Evolutionary conservation across 2,113 vertebrate species (phyloP).

Genomic region (Toxostoma redivivum): DNA sequence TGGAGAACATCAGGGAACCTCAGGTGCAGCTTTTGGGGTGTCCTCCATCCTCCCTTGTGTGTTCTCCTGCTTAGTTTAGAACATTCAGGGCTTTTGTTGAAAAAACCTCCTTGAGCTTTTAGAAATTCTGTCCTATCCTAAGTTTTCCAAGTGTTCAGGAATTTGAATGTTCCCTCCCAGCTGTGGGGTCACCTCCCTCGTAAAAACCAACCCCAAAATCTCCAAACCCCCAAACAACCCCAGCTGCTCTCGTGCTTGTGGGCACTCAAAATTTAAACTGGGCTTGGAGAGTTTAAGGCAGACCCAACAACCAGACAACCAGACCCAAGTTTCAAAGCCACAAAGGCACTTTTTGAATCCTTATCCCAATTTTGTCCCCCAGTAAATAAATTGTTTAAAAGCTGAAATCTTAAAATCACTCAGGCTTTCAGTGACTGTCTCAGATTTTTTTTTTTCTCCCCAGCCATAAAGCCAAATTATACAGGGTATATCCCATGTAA

Average conservation of each 20-base stretch:
- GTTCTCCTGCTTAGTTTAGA: background rate
- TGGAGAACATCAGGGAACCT: background rate
- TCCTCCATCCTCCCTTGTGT: background rate
- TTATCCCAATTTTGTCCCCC: background rate
- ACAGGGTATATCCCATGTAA: conserved; percentile 27
- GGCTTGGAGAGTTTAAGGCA: background rate
- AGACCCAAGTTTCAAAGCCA: background rate
- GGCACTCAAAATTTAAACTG: background rate
- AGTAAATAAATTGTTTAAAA: conserved; percentile 6
- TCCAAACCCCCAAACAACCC: background rate
- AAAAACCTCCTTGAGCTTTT: background rate
- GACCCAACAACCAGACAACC: no score
- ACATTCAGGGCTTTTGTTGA: background rate
- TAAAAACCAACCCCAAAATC: background rate
- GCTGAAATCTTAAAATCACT: background rate
- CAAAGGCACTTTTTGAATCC: background rate
- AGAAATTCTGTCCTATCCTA: background rate
- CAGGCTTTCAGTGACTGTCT: background rate
- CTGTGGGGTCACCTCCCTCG: background rate
- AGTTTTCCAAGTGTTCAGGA: background rate
- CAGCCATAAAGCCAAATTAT: conserved; percentile 6
- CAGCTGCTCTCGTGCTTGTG: fast-evolving
- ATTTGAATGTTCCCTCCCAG: background rate
- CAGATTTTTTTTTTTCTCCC: background rate
- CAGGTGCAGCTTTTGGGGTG: background rate